phyloP scores from a whole-genome alignment of 1,140 invertebrate species.

The Calephelis nemesis region DNA sequence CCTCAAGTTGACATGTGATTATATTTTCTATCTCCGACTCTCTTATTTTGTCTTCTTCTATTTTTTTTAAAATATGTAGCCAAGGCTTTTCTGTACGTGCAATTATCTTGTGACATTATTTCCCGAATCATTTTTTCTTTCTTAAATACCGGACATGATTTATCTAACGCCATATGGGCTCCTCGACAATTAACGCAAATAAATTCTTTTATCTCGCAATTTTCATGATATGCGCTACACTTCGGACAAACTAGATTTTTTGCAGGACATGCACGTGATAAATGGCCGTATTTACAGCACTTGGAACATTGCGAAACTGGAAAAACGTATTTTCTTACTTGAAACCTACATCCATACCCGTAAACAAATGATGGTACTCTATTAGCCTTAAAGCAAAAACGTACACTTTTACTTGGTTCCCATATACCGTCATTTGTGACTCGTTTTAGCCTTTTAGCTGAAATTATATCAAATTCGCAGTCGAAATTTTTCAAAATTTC shows the following conservation, averaged over 20 bases:
- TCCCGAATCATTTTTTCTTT: conserved; percentile 18
- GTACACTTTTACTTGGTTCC: conserved; percentile 32
- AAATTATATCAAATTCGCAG: conserved; percentile 28
- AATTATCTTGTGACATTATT: conserved; percentile 20
- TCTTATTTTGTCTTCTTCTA: neutral
- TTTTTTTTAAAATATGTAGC: neutral
- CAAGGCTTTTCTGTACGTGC: conserved; percentile 12
- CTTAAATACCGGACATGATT: neutral
- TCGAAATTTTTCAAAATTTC: conserved; percentile 25
- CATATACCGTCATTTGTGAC: conserved; percentile 27
- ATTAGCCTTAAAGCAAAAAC: conserved; percentile 27
- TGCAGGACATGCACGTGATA: neutral
- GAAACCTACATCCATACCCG: conserved; percentile 29
- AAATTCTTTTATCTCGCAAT: neutral
- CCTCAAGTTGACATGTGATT: no score
- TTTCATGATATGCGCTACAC: neutral
- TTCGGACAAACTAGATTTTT: conserved; percentile 10
- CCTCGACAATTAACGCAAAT: conserved; percentile 10
- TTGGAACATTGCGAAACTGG: conserved; percentile 36
- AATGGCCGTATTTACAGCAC: conserved; percentile 33
- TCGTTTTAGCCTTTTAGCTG: conserved; percentile 33
- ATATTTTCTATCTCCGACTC: no score
- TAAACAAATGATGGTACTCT: conserved; percentile 33
- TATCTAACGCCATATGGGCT: conserved; percentile 12
- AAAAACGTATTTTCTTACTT: conserved; percentile 32